Base-by-base conservation (phyloP, 2,113 vertebrate species). In the Noctilio leporinus region DNA sequence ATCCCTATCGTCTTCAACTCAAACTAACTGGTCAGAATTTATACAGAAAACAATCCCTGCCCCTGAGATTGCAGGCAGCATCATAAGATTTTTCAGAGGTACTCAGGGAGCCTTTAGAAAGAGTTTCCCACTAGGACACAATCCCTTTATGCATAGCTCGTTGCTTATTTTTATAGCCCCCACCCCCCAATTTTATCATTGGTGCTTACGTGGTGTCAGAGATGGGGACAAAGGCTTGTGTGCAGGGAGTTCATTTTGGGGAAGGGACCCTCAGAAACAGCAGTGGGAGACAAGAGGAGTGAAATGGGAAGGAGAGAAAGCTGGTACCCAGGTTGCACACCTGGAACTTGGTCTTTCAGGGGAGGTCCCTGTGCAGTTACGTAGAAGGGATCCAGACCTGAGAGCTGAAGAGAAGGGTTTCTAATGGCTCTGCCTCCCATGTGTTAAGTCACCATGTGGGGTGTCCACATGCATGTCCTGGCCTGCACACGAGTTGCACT, bases 391-490 rank as follows among this genome's bases (percentile, higher is more conserved):
- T 69, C 8, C 26, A 35, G 8, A 20, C 24, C 24, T 1, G 11
- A 51, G 47, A 10, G 67, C 47, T 35, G 35, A 45, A 24, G 28
- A 45, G 9, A 33, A 45, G 45, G 12, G 3, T 1, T 5, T 30
- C 2, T 16, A 5, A 26, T 11, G 51, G n/a, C n/a, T 62, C 28
- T 5, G 26, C 26, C 11, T 75, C 57, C 80, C 59, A 0, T 30
- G 49, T 49, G 72, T 81, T 65, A 51, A 28, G 22, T 47, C 10
- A 0, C 11, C 10, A 4, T 16, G 3, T 5, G 6, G 22, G 24
- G 0, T 15, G 4, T 62, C 81, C 7, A 2, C n/a, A 53, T 26
- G 30, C 12, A n/a, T 3, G 2, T 30, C 7, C 1, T 67, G 24
- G 19, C 53, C 89, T 43, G 15, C 47, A 9, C 28, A 0, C 26